Evolutionary conservation across 2,113 vertebrate genomes (phyloP), one percentile per base, ranked within the genome.

Genomic region (Pseudopipra pipra): DNA sequence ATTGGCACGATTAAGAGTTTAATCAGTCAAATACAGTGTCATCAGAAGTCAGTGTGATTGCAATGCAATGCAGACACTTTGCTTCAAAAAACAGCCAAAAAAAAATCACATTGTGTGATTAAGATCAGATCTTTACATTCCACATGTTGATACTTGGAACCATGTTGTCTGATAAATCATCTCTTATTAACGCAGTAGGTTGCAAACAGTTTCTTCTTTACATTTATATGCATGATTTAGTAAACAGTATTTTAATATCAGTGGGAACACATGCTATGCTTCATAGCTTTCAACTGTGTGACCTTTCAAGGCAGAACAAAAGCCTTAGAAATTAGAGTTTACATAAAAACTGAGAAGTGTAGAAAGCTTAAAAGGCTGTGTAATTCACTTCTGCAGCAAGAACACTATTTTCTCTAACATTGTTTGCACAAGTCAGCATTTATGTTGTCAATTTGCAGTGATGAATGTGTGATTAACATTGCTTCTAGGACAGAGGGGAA

Each of bases 261-360:
- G 52, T 70, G 62, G 86, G 88, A 94, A 87, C 85, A 80, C 93
- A 87, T 28, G 86, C 87, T 80, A 73, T 86, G 86, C 91, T 95
- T 95, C 90, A 87, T 84, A 58, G 90, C 91, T 95, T 96, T 97
- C 87, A 92, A 90, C 87, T 9, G 54, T 44, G 75, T 95, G 93
- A 95, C 95, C 95, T 95, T 94, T 93, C 87, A 92, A 93, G 81
- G 90, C 85, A 89, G 86, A 96, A 96, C 91, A 95, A 96, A 97
- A 95, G 94, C 96, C 95, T 95, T 67, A 52, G 80, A 94, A 95
- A 95, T 92, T 85, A 82, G 91, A 93, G 89, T 89, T 95, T 96
- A 95, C 85, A 54, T 94, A 96, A 94, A 96, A 96, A 90, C 58
- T 70, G 83, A 52, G 77, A 78, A 87, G 83, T 63, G 76, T 63